phyloP scores from a whole-genome alignment of 2,888 invertebrate species.

The Alcis repandata region DNA sequence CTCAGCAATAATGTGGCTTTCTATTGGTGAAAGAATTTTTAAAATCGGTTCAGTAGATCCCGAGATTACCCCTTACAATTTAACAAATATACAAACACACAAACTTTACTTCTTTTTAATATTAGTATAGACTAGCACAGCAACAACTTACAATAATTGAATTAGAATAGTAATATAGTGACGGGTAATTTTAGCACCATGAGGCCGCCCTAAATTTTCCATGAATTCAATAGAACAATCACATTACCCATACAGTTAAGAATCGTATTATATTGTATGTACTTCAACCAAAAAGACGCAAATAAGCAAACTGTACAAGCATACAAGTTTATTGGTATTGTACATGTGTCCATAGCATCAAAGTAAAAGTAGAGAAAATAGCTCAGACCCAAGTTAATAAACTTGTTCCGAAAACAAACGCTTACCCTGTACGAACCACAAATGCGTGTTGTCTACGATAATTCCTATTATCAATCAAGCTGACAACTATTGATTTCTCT shows the following conservation, averaged over 20 bases:
- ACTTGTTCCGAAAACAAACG: not conserved
- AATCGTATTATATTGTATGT: not conserved
- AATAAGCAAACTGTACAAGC: not conserved
- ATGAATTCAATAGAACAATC: not conserved
- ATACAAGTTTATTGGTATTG: not conserved
- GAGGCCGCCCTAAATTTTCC: not conserved
- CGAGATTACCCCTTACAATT: too few relatives aligned
- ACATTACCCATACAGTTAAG: not conserved
- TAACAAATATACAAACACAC: too few relatives aligned
- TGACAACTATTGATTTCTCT: conserved; percentile 23
- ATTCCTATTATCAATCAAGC: conserved; percentile 18
- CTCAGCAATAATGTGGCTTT: too few relatives aligned
- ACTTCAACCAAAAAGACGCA: not conserved
- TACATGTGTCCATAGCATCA: not conserved
- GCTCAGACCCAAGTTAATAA: not conserved
- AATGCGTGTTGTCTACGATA: conserved; percentile 1
- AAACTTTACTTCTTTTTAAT: too few relatives aligned
- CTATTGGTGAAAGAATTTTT: too few relatives aligned
- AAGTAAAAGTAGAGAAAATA: not conserved
- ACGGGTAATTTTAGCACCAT: too few relatives aligned
- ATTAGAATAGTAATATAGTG: too few relatives aligned
- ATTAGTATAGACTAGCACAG: too few relatives aligned
- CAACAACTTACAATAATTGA: too few relatives aligned
- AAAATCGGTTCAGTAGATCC: too few relatives aligned
- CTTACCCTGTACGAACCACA: not conserved